Evolutionary conservation across 2,113 vertebrate species (phyloP).

Genomic region (Cyphomyrus discorhynchus): DNA sequence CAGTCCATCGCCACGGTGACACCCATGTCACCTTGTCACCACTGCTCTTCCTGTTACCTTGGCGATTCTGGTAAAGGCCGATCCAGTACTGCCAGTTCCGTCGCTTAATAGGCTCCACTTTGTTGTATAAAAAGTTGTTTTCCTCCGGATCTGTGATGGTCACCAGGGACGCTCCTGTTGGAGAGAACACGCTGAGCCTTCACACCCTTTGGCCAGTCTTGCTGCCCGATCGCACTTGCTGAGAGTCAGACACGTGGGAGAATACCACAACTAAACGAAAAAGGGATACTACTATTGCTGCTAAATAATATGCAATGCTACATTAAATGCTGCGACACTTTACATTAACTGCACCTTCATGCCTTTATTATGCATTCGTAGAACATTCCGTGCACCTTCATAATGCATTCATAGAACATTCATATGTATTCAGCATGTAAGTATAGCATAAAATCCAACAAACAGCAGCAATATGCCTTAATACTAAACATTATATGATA

Average conservation of each 20-base stretch:
- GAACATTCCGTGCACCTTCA: neutral
- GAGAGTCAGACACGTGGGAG: neutral
- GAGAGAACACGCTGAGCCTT: neutral
- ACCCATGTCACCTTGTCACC: neutral
- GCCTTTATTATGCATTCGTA: neutral
- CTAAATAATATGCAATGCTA: neutral
- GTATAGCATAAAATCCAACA: neutral
- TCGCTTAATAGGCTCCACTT: slow-evolving; percentile 67
- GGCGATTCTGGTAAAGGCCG: slow-evolving; percentile 77
- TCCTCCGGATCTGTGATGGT: slow-evolving; percentile 73
- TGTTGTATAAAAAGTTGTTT: slow-evolving; percentile 65
- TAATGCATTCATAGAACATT: neutral
- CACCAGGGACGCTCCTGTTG: slow-evolving; percentile 66
- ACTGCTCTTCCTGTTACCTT: slow-evolving; percentile 56
- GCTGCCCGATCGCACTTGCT: neutral
- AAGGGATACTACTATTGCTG: neutral
- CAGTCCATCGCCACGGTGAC: neutral
- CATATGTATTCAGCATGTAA: neutral
- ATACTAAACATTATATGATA: neutral
- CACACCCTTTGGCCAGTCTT: neutral
- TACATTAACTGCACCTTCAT: neutral
- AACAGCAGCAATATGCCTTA: neutral
- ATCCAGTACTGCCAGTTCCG: slow-evolving; percentile 76
- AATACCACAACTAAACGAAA: neutral
- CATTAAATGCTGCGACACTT: neutral